phyloP scores from a whole-genome alignment of 2,888 invertebrate species.

The Diadegma fenestrale region DNA sequence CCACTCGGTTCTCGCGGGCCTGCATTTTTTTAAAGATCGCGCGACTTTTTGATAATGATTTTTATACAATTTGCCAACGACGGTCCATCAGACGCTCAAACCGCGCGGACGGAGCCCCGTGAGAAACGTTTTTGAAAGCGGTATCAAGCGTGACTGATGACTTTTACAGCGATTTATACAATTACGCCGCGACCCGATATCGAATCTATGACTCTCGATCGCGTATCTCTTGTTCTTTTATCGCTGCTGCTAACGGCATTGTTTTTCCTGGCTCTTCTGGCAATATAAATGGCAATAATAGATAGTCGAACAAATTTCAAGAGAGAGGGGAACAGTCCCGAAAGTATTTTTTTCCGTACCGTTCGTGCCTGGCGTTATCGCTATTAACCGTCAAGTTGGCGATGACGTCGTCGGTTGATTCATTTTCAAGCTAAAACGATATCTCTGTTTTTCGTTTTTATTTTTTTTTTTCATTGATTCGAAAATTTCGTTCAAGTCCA shows the following conservation, averaged over 20 bases:
- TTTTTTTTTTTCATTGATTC: not conserved
- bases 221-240: constrained; percentile 32
- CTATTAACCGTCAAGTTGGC: not conserved
- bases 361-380: constrained; percentile 1
- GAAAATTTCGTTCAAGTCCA: constrained; percentile 27
- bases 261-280: constrained; percentile 13
- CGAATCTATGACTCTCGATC: constrained; percentile 29
- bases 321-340: not conserved
- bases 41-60: constrained; percentile 20
- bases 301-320: not conserved
- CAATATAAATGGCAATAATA: constrained; percentile 18
- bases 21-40: not conserved
- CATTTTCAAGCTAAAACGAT: constrained; percentile 29
- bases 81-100: constrained; percentile 9
- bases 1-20: not conserved
- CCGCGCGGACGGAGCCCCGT: constrained; percentile 49
- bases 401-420: not conserved
- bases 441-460: not conserved
- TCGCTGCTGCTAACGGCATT: constrained; percentile 18
- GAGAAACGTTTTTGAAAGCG: constrained; percentile 40
- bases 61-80: not conserved
- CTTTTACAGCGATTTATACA: not conserved
- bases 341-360: not conserved
- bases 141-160: constrained; percentile 40
- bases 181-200: constrained; percentile 27